These are phyloP conservation scores for Chelon auratus DNA, from an alignment of 2,797 vertebrate species.

Conservation along the genomic window DNA sequence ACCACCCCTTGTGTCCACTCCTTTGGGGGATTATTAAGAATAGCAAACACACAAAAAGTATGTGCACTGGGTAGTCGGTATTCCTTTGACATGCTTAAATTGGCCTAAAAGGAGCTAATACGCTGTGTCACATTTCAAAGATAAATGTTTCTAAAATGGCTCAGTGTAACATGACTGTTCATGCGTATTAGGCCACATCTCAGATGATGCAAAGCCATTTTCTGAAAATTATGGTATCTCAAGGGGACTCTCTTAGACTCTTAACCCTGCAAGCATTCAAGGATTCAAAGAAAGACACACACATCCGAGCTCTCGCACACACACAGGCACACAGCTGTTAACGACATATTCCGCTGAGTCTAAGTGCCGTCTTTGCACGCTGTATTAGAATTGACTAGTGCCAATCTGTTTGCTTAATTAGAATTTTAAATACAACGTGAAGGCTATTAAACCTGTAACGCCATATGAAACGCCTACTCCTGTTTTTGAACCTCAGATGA, in stretches of 20 bases:
- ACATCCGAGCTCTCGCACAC: constrained; percentile 3
- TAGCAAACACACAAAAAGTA: constrained; percentile 9
- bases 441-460: constrained; percentile 17
- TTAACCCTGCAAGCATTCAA: constrained; percentile 32
- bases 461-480: constrained; percentile 7
- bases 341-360: constrained; percentile 20
- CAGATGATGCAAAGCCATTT: constrained; percentile 24
- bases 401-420: constrained; percentile 38
- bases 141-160: constrained; percentile 54
- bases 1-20: too few species aligned
- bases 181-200: constrained; percentile 49
- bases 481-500: constrained; percentile 31
- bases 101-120: constrained; percentile 44
- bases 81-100: constrained; percentile 52
- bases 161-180: constrained; percentile 32
- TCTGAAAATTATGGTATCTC: constrained; percentile 41
- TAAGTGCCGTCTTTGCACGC: background rate
- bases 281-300: constrained; percentile 24
- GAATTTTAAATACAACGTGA: constrained; percentile 32
- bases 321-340: constrained; percentile 23
- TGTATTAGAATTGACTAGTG: constrained; percentile 40
- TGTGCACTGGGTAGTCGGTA: constrained; percentile 4
- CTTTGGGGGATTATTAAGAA: constrained; percentile 18
- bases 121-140: constrained; percentile 58
- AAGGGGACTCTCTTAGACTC: constrained; percentile 37